Conservation (phyloP, 2,888 invertebrate genomes). For the Kuschelorhynchus macadamiae region DNA sequence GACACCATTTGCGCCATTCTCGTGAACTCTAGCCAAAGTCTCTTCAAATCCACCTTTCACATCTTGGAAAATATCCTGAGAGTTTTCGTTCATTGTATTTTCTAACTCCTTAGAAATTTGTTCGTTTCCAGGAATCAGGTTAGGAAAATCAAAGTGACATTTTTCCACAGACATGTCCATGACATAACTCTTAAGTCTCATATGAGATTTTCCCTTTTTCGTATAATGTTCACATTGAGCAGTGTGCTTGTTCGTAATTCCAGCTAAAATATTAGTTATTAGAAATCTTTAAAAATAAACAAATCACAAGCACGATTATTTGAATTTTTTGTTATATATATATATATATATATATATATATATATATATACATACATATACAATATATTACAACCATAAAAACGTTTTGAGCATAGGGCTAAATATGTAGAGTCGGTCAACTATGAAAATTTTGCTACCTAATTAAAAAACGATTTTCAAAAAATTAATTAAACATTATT, state of each 20-base stretch:
- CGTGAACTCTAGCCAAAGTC: constrained; percentile 52
- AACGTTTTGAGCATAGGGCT: too few relatives aligned
- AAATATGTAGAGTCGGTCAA: too few relatives aligned
- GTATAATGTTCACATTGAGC: constrained; percentile 55
- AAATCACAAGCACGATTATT: too few relatives aligned
- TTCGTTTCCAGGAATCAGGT: constrained; percentile 58
- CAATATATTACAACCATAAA: too few relatives aligned
- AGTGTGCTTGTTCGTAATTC: constrained; percentile 47
- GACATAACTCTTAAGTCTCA: constrained; percentile 57
- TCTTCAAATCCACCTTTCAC: constrained; percentile 55
- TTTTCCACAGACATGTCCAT: constrained; percentile 74
- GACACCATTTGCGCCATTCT: constrained; percentile 52
- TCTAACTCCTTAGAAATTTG: constrained; percentile 55
- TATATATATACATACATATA: too few relatives aligned
- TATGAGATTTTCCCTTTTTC: constrained; percentile 56
- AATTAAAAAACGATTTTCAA: too few relatives aligned
- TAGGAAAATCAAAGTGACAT: constrained; percentile 54
- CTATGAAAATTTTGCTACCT: too few relatives aligned
- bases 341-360: too few relatives aligned
- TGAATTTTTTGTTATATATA: too few relatives aligned
- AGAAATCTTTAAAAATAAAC: too few relatives aligned
- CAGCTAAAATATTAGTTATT: too few relatives aligned
- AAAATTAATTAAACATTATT: too few relatives aligned
- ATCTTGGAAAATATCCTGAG: constrained; percentile 57
- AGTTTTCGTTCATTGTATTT: constrained; percentile 59